phyloP scores from a whole-genome alignment of 2,888 invertebrate species.

The Drosophila cognata region DNA sequence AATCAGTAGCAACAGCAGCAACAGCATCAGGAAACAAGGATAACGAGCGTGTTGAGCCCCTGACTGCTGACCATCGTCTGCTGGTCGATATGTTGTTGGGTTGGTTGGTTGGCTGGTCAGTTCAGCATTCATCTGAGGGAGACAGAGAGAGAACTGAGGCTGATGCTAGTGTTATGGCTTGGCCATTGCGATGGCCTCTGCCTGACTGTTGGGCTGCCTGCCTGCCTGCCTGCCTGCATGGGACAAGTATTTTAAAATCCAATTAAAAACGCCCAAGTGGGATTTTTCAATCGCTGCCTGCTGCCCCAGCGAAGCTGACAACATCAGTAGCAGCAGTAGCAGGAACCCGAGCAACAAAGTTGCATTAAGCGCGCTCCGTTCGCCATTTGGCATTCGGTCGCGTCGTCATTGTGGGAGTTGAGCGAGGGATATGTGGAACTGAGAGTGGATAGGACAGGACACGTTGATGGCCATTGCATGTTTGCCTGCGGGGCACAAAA shows the following conservation, averaged over 20 bases:
- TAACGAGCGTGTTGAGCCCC: slow-evolving; percentile 80
- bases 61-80: slow-evolving; percentile 62
- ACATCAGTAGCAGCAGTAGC: slow-evolving; percentile 32
- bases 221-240: slow-evolving; percentile 61
- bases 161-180: slow-evolving; percentile 63
- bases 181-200: slow-evolving; percentile 38
- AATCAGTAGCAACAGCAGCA: slow-evolving; percentile 17
- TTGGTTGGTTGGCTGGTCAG: slow-evolving; percentile 37
- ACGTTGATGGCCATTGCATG: slow-evolving; percentile 80
- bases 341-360: slow-evolving; percentile 70
- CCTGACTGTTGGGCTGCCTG: slow-evolving; percentile 21
- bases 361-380: slow-evolving; percentile 77
- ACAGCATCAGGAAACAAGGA: slow-evolving; percentile 76
- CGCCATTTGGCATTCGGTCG: slow-evolving; percentile 57
- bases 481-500: slow-evolving; percentile 79
- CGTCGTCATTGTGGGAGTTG: slow-evolving; percentile 28
- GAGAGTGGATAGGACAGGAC: slow-evolving; percentile 44
- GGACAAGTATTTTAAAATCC: slow-evolving; percentile 85
- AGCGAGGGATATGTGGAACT: slow-evolving; percentile 21
- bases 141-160: slow-evolving; percentile 14
- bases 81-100: slow-evolving; percentile 63
- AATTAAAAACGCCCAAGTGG: slow-evolving; percentile 85
- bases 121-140: slow-evolving; percentile 17
- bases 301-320: slow-evolving; percentile 44
- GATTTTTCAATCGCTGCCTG: slow-evolving; percentile 82